Evolutionary conservation across 1,140 invertebrate genomes (phyloP).

Genomic region (Zaprionus ghesquierei): DNA sequence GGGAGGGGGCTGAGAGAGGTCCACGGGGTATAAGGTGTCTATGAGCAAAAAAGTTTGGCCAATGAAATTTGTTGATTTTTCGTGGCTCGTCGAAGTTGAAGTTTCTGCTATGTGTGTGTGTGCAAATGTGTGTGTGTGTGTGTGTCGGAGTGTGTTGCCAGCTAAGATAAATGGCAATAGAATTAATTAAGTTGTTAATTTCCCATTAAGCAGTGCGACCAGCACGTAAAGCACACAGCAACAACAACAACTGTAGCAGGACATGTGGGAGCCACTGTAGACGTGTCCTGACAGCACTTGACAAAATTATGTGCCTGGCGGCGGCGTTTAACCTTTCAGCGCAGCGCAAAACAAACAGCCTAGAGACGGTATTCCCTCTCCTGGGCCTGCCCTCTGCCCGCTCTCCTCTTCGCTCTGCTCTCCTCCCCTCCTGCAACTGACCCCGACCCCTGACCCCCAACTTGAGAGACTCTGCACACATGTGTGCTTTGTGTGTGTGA

Average conservation of each 20-base stretch:
- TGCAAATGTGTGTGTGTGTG: neutral
- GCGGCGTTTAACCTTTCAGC: constrained; percentile 75
- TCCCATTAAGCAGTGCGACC: constrained; percentile 68
- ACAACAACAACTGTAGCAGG: neutral
- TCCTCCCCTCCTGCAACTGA: neutral
- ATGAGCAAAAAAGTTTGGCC: constrained; percentile 63
- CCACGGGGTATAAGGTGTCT: neutral
- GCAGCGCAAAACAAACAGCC: constrained; percentile 50
- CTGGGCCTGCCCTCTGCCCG: neutral
- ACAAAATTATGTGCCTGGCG: constrained; percentile 74
- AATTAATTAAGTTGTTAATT: constrained; percentile 82
- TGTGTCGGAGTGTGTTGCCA: constrained; percentile 20
- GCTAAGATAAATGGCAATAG: constrained; percentile 77
- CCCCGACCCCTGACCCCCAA: constrained; percentile 1
- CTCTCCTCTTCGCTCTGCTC: neutral
- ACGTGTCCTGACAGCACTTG: constrained; percentile 68
- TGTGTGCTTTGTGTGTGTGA: constrained; percentile 20
- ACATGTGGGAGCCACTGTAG: constrained; percentile 14
- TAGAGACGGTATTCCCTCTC: constrained; percentile 11
- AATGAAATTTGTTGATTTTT: constrained; percentile 74
- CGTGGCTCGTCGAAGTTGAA: constrained; percentile 43
- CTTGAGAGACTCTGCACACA: constrained; percentile 11
- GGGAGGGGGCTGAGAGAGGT: neutral
- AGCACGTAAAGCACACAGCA: constrained; percentile 59
- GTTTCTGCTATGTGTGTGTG: constrained; percentile 13